A percentile compares a stretch with the other conserved stretches of the same genome.
Conservation (phyloP, 2,888 invertebrate species). For the Lepidonotus clava region DNA sequence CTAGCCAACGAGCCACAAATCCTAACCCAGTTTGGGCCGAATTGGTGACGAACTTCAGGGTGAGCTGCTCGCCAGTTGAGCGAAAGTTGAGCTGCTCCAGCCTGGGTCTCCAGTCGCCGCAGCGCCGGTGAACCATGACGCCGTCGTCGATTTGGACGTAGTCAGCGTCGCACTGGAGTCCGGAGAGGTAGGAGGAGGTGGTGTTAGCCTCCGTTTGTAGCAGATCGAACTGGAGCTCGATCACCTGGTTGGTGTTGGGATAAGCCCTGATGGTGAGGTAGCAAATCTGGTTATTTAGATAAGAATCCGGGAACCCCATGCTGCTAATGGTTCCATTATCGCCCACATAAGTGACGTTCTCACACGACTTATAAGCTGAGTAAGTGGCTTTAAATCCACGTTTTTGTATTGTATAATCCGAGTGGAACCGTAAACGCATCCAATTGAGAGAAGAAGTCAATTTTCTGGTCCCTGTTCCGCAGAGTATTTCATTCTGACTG, state of each 20-base stretch:
- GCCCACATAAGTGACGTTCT: background rate
- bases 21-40: background rate
- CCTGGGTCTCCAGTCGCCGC: constrained; percentile 36
- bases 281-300: constrained; percentile 49
- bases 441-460: constrained; percentile 29
- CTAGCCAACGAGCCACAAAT: constrained; percentile 12
- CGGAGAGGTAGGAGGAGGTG: background rate
- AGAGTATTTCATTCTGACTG: background rate
- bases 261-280: background rate
- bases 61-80: background rate
- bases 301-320: constrained; percentile 25
- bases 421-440: constrained; percentile 17
- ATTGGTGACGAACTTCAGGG: constrained; percentile 33
- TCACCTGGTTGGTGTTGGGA: background rate
- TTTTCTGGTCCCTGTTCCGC: background rate
- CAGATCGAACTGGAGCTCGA: constrained; percentile 52
- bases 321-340: constrained; percentile 30
- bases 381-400: constrained; percentile 22
- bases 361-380: background rate
- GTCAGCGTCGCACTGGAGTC: constrained; percentile 13
- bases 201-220: constrained; percentile 15
- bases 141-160: constrained; percentile 43
- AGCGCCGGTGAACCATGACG: background rate
- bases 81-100: constrained; percentile 13
- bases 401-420: constrained; percentile 16